Evolutionary conservation across 2,888 invertebrate genomes (phyloP), one percentile per base, ranked within the genome.

Genomic region (Gonocerus acuteangulatus): DNA sequence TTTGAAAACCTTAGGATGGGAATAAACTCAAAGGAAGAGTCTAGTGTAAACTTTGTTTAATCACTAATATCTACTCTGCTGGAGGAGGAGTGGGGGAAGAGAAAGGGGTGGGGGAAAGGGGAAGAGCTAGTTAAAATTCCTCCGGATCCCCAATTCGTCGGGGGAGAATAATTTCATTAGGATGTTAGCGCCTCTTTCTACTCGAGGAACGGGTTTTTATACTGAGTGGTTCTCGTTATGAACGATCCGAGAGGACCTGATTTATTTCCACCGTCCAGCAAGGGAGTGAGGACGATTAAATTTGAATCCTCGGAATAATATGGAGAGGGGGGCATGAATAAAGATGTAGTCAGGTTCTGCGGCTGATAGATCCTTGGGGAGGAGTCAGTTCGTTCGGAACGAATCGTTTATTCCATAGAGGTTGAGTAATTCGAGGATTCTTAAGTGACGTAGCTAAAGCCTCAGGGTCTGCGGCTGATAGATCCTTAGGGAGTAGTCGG

Each of bases 11-110:
- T n/a, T n/a, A n/a, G n/a, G n/a, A n/a, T n/a, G 27, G 9, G 27
- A 27, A 27, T 27, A 27, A 27, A 27, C 27, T 4, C 27, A 27
- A 27, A 27, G 9, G 27, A 27, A 27, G 9, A 9, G 51, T 34
- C 51, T 34, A 19, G 51, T 51, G 51, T 51, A 51, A 51, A 51
- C 51, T 51, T 34, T 34, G 51, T 34, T 51, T 51, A 51, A 51
- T 51, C 51, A 51, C 51, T 51, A 36, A 36, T 36, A 49, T 32
- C 49, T 18, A 49, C 49, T 49, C 27, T 13, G 19, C 11, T 34
- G 42, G n/a, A 4, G 4, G n/a, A 13, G 42, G 7, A 13, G 42
- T 42, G n/a, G 42, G 42, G 42, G 42, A n/a, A 15, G 16, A n/a
- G 51, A 22, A n/a, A 23, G 27, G 21, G 11, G 48, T 22, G 32